Percentiles rank a stretch among this genome's conserved stretches.
Conservation (phyloP, 2,888 invertebrate genomes). For the Acholoe squamosa region DNA sequence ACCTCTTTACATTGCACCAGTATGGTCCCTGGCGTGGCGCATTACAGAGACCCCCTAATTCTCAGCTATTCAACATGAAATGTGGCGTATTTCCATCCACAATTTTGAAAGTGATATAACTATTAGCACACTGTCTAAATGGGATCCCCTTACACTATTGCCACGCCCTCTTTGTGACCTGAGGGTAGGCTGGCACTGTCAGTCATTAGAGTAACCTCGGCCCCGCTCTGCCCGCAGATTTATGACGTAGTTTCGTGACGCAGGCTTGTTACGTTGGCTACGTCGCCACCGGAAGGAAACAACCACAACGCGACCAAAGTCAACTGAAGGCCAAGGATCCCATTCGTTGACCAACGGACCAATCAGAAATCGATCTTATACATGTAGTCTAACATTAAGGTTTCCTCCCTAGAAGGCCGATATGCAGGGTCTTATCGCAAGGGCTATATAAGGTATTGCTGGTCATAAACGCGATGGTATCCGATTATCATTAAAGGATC, state of each 20-base stretch:
- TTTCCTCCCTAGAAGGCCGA: background rate
- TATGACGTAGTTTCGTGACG: conserved; percentile 10
- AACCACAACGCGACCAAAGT: background rate
- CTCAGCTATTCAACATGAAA: no score
- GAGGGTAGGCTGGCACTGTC: background rate
- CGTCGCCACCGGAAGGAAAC: conserved; percentile 34
- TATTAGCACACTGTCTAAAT: no score
- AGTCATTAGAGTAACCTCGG: background rate
- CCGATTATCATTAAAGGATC: no score
- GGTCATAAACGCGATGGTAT: no score
- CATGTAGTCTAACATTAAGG: background rate
- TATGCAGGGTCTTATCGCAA: no score
- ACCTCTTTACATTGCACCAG: no score
- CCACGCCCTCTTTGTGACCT: background rate
- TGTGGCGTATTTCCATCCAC: no score
- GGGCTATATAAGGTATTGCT: no score
- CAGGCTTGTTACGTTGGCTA: background rate
- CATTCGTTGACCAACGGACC: background rate
- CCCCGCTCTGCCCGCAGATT: background rate
- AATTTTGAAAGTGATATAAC: no score
- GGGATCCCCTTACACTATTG: no score
- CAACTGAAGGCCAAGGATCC: background rate
- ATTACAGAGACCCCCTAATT: no score
- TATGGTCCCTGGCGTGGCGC: no score
- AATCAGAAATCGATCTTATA: conserved; percentile 30